Percentiles rank a stretch among this genome's conserved stretches.
phyloP scores from a whole-genome alignment of 2,113 vertebrate genomes.

The Upupa epops region DNA sequence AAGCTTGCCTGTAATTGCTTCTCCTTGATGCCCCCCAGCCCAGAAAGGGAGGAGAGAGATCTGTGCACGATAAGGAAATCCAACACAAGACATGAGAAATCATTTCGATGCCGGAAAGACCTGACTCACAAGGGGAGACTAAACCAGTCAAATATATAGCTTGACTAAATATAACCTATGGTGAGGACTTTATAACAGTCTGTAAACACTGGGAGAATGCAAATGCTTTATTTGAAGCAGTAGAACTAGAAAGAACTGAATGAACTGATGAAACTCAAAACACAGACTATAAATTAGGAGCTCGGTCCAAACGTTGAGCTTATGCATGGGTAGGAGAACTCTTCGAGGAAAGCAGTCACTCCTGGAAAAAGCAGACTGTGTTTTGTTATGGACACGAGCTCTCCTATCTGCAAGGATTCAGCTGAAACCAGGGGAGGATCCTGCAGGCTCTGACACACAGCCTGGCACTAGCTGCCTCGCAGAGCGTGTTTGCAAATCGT shows the following conservation, averaged over 20 bases:
- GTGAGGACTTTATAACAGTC: neutral
- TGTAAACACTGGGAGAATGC: neutral
- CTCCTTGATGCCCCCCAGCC: neutral
- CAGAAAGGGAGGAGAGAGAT: neutral
- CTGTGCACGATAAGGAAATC: neutral
- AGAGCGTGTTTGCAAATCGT: slow-evolving; percentile 41
- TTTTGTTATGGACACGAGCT: neutral
- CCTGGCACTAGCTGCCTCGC: slow-evolving; percentile 7
- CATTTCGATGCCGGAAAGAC: neutral
- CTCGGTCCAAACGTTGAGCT: neutral
- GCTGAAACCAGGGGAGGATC: neutral
- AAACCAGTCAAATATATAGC: neutral
- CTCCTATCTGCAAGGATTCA: neutral
- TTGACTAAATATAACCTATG: neutral
- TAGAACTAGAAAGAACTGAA: neutral
- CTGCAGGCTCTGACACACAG: neutral
- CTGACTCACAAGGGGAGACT: neutral
- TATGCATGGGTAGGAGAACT: neutral
- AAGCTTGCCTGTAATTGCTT: neutral
- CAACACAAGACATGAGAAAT: neutral
- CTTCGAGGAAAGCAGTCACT: neutral
- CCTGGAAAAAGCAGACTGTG: neutral
- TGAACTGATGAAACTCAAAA: slow-evolving; percentile 4
- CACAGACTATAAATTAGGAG: neutral
- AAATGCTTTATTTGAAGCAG: neutral